Evolutionary conservation across 2,113 vertebrate species (phyloP).

Genomic region (Datnioides undecimradiatus): DNA sequence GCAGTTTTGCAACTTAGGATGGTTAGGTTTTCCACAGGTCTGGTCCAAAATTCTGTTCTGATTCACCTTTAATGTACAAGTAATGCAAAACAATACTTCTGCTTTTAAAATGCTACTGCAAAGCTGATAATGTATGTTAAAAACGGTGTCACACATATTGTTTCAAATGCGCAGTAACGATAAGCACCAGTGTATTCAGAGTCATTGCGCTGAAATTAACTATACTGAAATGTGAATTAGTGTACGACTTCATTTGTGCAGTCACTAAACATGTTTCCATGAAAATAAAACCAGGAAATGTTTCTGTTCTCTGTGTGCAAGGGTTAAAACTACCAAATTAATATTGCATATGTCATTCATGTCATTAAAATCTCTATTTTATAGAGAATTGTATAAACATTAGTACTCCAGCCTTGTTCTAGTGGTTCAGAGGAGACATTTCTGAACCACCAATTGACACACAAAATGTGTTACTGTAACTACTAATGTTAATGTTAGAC

Average conservation of each 20-base stretch:
- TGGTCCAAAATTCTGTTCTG: neutral
- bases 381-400: neutral
- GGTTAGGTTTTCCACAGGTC: neutral
- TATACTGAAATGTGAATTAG: neutral
- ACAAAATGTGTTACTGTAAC: neutral
- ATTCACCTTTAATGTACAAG: neutral
- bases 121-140: neutral
- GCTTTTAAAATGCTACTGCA: neutral
- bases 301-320: neutral
- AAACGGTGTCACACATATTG: neutral
- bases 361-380: neutral
- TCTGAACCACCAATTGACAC: neutral
- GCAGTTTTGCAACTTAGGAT: neutral
- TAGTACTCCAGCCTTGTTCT: neutral
- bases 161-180: neutral
- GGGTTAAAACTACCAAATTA: neutral
- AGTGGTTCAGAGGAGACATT: neutral
- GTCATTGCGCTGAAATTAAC: neutral
- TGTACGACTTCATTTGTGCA: neutral
- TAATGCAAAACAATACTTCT: neutral
- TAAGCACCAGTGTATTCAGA: neutral
- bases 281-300: neutral
- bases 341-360: no score
- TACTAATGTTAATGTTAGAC: constrained; percentile 1
- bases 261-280: neutral